Base-by-base conservation (phyloP, 2,888 invertebrate genomes). In the Synanthedon formicaeformis region DNA sequence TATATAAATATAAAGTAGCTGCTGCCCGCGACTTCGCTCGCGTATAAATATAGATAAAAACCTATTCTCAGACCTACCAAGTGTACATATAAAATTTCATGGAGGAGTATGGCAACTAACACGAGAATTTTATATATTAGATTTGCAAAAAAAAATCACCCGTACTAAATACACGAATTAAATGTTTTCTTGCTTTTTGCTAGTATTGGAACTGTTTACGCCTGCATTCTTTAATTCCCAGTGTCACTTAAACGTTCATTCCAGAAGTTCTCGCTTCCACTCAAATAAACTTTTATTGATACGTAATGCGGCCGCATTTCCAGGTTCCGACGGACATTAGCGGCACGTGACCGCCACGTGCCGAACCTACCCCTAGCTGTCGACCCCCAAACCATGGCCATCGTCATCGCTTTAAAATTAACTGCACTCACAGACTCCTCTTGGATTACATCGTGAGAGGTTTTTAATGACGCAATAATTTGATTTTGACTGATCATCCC, bases 281-380 rank as follows among this genome's bases (percentile, higher is more conserved):
- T 66, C 64, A 72, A 79, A 68, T 70, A 65, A 16, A 66, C 60
- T 62, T 65, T 62, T 64, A 75, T 73, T 71, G 67, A 65, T 58
- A 65, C 69, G 59, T 64, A 67, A 73, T 69, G 59, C 60, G 65
- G 67, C 67, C 72, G 58, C 70, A 67, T 61, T 59, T 58, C 61
- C 61, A 62, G 73, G 74, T 75, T 77, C 75, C 77, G 73, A 58
- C 61, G 66, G 64, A 64, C 71, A 66, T 70, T 69, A 64, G 53
- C 48, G 60, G 48, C 69, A 56, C 78, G 75, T 66, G 70, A 40
- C 62, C 57, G 62, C 34, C 70, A 63, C 75, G 78, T 69, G 77
- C 45, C 62, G 57, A 55, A 45, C 68, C 66, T 76, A 77, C 69
- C 74, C 53, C 66, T 54, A 13, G 62, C 71, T 72, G 68, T 65